Percentiles rank a stretch among this genome's conserved stretches.
Evolutionary conservation across 2,888 invertebrate genomes (phyloP).

Genomic region (Clitarchus hookeri): DNA sequence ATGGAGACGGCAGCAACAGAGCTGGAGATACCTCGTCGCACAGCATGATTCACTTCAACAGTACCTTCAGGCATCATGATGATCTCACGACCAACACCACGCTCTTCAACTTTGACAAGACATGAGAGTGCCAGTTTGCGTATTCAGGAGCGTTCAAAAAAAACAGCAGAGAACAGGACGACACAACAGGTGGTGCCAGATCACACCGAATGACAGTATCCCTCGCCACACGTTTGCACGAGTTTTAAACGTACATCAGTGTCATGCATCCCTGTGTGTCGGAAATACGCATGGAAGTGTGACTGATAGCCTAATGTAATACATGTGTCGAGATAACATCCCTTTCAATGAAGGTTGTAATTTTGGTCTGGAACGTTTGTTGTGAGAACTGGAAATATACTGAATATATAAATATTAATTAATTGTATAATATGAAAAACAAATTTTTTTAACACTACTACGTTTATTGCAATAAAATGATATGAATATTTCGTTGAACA

Average conservation of each 20-base stretch:
- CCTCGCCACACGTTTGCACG: not conserved
- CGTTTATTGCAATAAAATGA: no score
- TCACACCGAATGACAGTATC: not conserved
- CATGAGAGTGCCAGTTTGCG: not conserved
- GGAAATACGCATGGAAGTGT: no score
- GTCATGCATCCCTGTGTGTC: no score
- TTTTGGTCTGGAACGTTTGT: no score
- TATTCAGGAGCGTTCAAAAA: not conserved
- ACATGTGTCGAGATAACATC: no score
- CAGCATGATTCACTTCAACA: slow-evolving; percentile 42
- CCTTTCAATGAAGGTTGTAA: no score
- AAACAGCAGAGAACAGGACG: not conserved
- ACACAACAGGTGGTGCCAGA: not conserved
- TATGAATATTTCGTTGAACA: no score
- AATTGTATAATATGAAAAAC: no score
- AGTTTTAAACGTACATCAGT: not conserved
- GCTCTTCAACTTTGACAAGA: not conserved
- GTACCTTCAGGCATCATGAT: slow-evolving; percentile 37
- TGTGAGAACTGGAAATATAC: no score
- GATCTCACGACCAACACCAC: not conserved
- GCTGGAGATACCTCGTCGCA: slow-evolving; percentile 42
- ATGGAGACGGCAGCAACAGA: slow-evolving; percentile 52
- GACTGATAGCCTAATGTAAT: no score
- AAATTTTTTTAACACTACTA: no score
- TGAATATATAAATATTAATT: no score